Evolutionary conservation across 2,888 invertebrate genomes (phyloP), one percentile per base, ranked within the genome.

Genomic region (Dynastes tityus): DNA sequence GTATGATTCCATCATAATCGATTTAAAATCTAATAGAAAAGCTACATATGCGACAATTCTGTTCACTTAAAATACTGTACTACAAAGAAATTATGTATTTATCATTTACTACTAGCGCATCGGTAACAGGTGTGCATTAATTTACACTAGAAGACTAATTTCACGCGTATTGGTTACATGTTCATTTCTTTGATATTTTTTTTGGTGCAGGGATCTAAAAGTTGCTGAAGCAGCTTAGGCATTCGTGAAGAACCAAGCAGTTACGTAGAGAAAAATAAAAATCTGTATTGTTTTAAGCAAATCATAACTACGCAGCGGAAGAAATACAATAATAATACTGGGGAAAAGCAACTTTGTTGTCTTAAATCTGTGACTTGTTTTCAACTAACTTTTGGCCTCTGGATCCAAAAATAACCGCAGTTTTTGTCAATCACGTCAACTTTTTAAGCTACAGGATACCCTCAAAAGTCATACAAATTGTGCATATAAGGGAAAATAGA

Each of bases 101-200:
- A 67, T 49, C 49, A 67, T 22, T 67, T 45, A 67, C 16, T 45
- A 45, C 27, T 45, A 4, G 22, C 22, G 67, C 45, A 45, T 45
- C 49, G 49, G 49, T 67, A 67, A 67, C 67, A 67, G 67, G 67
- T 67, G 67, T 9, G 45, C 49, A 8, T 11, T 64, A 64, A 67
- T 67, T 67, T 67, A 16, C 16, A 8, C 9, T 16, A 4, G 67
- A 22, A 67, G 67, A 49, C 8, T 49, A 67, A 67, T 67, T 67
- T 67, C 49, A 67, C 27, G 67, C 22, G 22, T 27, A 67, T 63
- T 32, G 22, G 63, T 63, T 63, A 5, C 13, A 63, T 63, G 32
- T 32, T 32, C 9, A 3, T 40, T 49, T 11, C 45, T 49, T 45
- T 16, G 27, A 49, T 49, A 22, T 27, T 67, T 22, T 22, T 22